phyloP scores from a whole-genome alignment of 2,797 vertebrate species.

The Allobates femoralis region DNA sequence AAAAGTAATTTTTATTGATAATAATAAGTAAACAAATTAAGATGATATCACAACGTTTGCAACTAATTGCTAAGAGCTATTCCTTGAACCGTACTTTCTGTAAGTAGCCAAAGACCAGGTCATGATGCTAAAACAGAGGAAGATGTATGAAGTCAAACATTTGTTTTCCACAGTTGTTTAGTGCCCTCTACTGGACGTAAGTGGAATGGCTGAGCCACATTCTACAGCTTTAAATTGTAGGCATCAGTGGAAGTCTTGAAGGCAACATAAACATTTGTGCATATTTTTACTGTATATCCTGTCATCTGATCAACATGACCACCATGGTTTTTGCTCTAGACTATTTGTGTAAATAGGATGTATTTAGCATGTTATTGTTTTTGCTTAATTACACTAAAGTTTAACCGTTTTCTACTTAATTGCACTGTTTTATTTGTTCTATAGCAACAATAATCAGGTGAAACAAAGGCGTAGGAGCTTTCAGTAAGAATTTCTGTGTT shows the following conservation, averaged over 20 bases:
- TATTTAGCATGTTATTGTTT: neutral
- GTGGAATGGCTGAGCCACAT: neutral
- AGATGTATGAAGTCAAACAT: neutral
- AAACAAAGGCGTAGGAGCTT: neutral
- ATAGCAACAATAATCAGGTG: conserved; percentile 1
- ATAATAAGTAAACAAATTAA: neutral
- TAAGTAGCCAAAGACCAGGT: neutral
- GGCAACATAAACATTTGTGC: neutral
- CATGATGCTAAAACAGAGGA: neutral
- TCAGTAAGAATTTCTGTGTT: neutral
- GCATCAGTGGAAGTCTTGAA: neutral
- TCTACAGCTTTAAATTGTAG: neutral
- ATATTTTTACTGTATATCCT: conserved; percentile 2
- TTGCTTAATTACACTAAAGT: neutral
- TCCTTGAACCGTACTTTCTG: neutral
- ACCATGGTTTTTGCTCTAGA: neutral
- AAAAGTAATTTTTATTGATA: neutral
- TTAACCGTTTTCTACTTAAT: neutral
- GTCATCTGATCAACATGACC: neutral
- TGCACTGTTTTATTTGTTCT: neutral
- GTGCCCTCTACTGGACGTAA: conserved; percentile 78
- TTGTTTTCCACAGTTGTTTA: conserved; percentile 71
- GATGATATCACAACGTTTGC: neutral
- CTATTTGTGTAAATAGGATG: neutral
- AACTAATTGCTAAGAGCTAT: neutral